A percentile compares a stretch with the other conserved stretches of the same genome.
These are phyloP conservation scores for Poeciliopsis turrubarensis DNA, from an alignment of 2,113 vertebrate species.

Conservation along the genomic window DNA sequence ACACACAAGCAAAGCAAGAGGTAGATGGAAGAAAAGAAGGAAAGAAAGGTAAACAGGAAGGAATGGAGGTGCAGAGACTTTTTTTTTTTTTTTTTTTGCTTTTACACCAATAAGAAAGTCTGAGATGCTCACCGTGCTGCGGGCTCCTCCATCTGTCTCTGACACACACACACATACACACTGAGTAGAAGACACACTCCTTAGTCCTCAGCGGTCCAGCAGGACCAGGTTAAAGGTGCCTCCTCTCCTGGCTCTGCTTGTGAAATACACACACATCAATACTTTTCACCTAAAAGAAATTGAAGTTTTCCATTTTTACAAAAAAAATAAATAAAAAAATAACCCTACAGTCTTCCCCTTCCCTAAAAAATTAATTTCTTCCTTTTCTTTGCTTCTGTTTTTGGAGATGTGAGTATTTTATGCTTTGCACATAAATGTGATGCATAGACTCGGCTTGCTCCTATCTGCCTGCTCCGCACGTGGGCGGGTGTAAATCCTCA, in stretches of 20 bases:
- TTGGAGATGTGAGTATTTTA: conserved; percentile 33
- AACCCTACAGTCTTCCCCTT: conserved; percentile 26
- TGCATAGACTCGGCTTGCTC: conserved; percentile 61
- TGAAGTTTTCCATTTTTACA: conserved; percentile 37
- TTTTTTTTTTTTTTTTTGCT: neutral
- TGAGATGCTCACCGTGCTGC: conserved; percentile 64
- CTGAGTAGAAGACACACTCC: conserved; percentile 7
- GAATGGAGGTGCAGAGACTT: conserved; percentile 15
- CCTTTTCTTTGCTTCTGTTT: conserved; percentile 56
- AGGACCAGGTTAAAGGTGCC: conserved; percentile 29
- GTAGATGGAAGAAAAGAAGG: conserved; percentile 6
- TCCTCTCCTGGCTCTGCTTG: conserved; percentile 7
- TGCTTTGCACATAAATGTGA: conserved; percentile 68
- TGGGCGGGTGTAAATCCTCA: conserved; percentile 71
- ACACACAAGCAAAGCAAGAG: conserved; percentile 27
- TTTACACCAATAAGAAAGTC: conserved; percentile 20
- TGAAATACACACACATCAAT: neutral
- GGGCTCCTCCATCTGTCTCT: conserved; percentile 66
- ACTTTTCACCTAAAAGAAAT: neutral
- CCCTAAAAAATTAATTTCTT: conserved; percentile 48
- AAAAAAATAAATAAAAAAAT: neutral
- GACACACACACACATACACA: conserved; percentile 23
- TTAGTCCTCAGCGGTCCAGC: conserved; percentile 24
- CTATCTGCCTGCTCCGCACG: conserved; percentile 65
- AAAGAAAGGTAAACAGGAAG: conserved; percentile 33